Evolutionary conservation across 1,140 invertebrate genomes (phyloP), one percentile per base, ranked within the genome.

Genomic region (Cydia splendana): DNA sequence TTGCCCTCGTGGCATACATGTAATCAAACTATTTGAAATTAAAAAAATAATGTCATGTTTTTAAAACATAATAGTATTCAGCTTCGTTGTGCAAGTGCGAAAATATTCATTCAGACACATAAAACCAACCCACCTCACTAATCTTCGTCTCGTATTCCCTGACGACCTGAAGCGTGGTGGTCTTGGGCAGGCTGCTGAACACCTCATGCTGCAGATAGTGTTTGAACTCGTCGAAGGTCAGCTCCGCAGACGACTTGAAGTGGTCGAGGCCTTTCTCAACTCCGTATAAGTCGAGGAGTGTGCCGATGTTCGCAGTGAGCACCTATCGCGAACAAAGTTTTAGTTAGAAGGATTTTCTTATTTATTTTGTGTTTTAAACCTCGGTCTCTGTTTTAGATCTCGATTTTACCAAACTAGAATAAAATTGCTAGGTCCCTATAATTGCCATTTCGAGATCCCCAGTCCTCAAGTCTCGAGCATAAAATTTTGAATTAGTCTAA

Each of bases 261-360:
- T 97, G 96, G 80, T 97, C 96, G 77, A 97, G 88, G 2, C 96
- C 96, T 86, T 95, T 95, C 88, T 97, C 96, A 34, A 97, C 95
- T 4, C 96, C 95, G 84, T 96, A 96, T 57, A 96, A 91, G 88
- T 96, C 95, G 67, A 96, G 91, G 45, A 96, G 88, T 10, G 95
- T 96, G 20, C 96, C 96, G 67, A 97, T 95, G 84, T 96, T 96
- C 2, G 96, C 95, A 45, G 96, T 96, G 51, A 96, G 87, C 12
- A 96, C 96, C 96, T 97, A 87, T 48, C 93, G 92, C 71, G n/a
- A n/a, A 12, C 18, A 24, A 10, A 2, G 10, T 62, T 9, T 62
- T 62, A 62, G 57, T 62, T 62, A 24, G 18, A 18, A 1, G 7
- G 2, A n/a, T 51, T 4, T 51, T 15, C 15, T 51, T 7, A 38